Evolutionary conservation across 1,140 invertebrate species (phyloP).

Genomic region (Bombus soroeensis): DNA sequence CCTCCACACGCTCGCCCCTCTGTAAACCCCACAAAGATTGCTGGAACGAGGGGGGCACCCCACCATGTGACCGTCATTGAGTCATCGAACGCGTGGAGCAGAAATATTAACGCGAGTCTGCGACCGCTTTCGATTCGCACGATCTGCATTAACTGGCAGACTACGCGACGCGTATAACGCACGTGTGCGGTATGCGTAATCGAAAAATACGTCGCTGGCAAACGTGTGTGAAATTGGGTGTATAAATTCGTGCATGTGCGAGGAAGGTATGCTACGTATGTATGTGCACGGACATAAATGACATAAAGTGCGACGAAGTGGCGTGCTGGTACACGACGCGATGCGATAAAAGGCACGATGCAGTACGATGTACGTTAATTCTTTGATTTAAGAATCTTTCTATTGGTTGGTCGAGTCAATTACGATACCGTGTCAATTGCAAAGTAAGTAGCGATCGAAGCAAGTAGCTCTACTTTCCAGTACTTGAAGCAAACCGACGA

Average conservation of each 20-base stretch:
- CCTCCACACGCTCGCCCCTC: slow-evolving; percentile 4
- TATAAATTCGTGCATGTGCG: not conserved
- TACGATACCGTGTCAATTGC: not conserved
- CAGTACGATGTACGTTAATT: no score
- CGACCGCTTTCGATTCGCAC: slow-evolving; percentile 11
- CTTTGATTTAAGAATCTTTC: no score
- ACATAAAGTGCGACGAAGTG: not conserved
- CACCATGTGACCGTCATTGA: slow-evolving; percentile 41
- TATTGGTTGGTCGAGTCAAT: not conserved
- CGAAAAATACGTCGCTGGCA: not conserved
- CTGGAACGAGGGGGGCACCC: slow-evolving; percentile 17
- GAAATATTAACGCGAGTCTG: slow-evolving; percentile 22
- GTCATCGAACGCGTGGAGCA: slow-evolving; percentile 37
- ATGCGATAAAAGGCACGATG: no score
- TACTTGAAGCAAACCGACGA: not conserved
- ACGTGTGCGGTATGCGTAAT: slow-evolving; percentile 2
- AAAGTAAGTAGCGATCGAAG: not conserved
- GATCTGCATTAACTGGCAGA: not conserved
- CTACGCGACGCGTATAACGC: not conserved
- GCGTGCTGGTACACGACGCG: not conserved
- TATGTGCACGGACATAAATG: not conserved
- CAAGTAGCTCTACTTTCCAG: not conserved
- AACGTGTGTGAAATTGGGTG: not conserved
- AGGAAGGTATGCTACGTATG: no score
- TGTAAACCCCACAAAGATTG: slow-evolving; percentile 34